A percentile compares a stretch with the other conserved stretches of the same genome.
These are phyloP conservation scores for Monopterus albus DNA, from an alignment of 2,113 vertebrate species.

Conservation along the genomic window DNA sequence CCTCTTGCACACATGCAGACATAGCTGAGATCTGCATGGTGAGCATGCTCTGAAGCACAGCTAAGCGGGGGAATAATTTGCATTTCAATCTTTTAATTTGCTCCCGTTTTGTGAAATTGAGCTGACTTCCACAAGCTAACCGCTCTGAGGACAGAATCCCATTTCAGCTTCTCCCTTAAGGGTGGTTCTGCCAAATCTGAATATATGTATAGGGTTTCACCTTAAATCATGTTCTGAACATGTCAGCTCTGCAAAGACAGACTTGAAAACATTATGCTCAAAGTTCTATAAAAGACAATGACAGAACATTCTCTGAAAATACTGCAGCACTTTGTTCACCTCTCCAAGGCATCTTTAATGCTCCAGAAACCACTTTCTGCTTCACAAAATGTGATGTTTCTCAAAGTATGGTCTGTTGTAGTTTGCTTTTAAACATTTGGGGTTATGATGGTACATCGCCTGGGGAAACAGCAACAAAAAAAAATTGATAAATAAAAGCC, in stretches of 20 bases:
- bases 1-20: conserved; percentile 1
- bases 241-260: conserved; percentile 48
- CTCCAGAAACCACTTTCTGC: neutral
- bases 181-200: conserved; percentile 49
- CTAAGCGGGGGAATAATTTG: conserved; percentile 57
- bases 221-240: conserved; percentile 32
- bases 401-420: neutral
- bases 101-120: conserved; percentile 60
- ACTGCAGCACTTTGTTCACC: neutral
- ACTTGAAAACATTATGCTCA: conserved; percentile 11
- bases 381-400: neutral
- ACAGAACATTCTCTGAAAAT: neutral
- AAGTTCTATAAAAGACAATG: neutral
- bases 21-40: conserved; percentile 27
- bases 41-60: conserved; percentile 32
- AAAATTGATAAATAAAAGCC: no score
- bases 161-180: conserved; percentile 38
- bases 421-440: neutral
- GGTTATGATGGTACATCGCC: no score
- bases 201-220: conserved; percentile 35
- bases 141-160: conserved; percentile 28
- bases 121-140: conserved; percentile 48
- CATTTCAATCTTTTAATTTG: conserved; percentile 70
- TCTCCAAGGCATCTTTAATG: neutral
- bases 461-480: neutral